phyloP scores from a whole-genome alignment of 2,888 invertebrate genomes.

The Germaria angustata region DNA sequence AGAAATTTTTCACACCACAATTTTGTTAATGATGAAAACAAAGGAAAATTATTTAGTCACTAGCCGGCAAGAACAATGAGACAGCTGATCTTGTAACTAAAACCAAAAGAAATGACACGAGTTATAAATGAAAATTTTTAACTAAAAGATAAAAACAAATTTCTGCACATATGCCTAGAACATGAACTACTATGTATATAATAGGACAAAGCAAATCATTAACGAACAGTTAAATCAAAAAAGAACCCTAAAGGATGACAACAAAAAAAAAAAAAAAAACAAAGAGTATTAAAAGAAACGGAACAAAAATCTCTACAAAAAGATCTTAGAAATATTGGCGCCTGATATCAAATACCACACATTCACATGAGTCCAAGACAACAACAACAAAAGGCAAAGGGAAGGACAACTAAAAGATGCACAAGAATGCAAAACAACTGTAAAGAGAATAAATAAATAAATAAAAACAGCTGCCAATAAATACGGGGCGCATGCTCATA shows the following conservation, averaged over 20 bases:
- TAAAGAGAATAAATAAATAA: slow-evolving; percentile 50
- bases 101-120: slow-evolving; percentile 62
- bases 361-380: slow-evolving; percentile 42
- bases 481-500: slow-evolving; percentile 64
- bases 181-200: not conserved
- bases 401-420: slow-evolving; percentile 56
- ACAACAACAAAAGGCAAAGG: slow-evolving; percentile 19
- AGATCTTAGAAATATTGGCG: slow-evolving; percentile 79
- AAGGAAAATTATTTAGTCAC: slow-evolving; percentile 48
- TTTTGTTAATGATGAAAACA: not conserved
- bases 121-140: slow-evolving; percentile 35
- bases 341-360: slow-evolving; percentile 71
- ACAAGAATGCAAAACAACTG: slow-evolving; percentile 65
- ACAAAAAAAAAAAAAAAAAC: slow-evolving; percentile 60
- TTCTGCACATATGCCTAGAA: slow-evolving; percentile 53
- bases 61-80: slow-evolving; percentile 8
- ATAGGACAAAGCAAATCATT: slow-evolving; percentile 23
- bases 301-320: slow-evolving; percentile 63
- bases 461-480: slow-evolving; percentile 64
- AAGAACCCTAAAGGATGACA: slow-evolving; percentile 49
- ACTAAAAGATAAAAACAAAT: not conserved
- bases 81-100: slow-evolving; percentile 61
- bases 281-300: slow-evolving; percentile 56
- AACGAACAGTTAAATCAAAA: slow-evolving; percentile 69
- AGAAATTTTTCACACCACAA: not conserved